These are phyloP conservation scores for Corythoichthys intestinalis DNA, from an alignment of 2,113 vertebrate genomes.

Conservation along the genomic window DNA sequence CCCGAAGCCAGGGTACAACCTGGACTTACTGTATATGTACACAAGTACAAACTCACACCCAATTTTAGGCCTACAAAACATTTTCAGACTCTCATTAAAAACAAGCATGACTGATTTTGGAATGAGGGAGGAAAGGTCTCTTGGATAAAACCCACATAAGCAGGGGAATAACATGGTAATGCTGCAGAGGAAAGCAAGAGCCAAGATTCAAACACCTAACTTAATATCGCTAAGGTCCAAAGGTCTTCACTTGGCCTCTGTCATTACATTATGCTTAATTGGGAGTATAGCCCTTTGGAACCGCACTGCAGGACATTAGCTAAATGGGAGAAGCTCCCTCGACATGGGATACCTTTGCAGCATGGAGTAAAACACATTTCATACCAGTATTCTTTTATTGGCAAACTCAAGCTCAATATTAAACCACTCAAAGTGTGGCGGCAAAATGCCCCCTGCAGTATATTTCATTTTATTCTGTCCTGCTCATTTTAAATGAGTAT, in stretches of 20 bases:
- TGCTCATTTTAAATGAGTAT: slow-evolving; percentile 29
- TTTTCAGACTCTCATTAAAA: not conserved
- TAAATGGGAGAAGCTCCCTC: not conserved
- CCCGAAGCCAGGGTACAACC: not conserved
- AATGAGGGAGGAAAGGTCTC: not conserved
- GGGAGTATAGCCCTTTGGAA: not conserved
- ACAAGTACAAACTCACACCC: not conserved
- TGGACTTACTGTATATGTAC: not conserved
- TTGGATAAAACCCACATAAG: not conserved
- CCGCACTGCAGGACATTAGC: not conserved
- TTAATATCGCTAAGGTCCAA: not conserved
- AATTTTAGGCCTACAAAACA: not conserved
- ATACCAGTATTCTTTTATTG: not conserved
- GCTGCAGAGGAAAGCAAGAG: not conserved
- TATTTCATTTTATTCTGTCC: slow-evolving; percentile 38
- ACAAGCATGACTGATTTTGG: not conserved
- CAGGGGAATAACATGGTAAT: not conserved
- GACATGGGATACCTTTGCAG: not conserved
- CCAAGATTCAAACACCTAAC: not conserved
- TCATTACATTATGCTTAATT: not conserved
- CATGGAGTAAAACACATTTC: not conserved
- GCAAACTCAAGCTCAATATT: not conserved
- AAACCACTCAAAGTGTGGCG: slow-evolving; percentile 3
- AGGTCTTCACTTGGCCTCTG: not conserved
- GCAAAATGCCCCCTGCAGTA: slow-evolving; percentile 15